Percentiles rank a stretch among this genome's conserved stretches.
phyloP scores from a whole-genome alignment of 2,113 vertebrate genomes.

The Jaculus jaculus region DNA sequence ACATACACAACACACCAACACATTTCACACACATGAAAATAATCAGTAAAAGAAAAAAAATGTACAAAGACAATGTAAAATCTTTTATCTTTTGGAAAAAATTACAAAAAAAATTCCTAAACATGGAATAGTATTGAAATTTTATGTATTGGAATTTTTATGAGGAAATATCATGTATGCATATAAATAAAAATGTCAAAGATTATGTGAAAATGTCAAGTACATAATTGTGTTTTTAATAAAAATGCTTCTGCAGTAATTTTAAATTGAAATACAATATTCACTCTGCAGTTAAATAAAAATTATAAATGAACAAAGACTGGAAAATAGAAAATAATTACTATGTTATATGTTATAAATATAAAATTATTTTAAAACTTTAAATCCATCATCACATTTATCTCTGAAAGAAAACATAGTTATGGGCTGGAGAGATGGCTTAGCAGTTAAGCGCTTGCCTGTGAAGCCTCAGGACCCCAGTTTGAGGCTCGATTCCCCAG shows the following conservation, averaged over 20 bases:
- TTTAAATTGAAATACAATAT: background rate
- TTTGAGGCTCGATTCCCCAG: too few relatives aligned
- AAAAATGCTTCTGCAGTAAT: background rate
- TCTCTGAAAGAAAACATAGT: background rate
- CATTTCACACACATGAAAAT: background rate
- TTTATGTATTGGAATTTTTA: background rate
- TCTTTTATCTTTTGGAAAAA: background rate
- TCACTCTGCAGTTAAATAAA: slow-evolving; percentile 28
- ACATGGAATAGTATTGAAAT: background rate
- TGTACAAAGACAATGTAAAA: background rate
- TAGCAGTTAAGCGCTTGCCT: too few relatives aligned
- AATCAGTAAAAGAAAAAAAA: background rate
- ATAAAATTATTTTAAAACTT: background rate
- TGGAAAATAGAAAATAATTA: background rate
- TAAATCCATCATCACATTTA: background rate
- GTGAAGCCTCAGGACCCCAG: too few relatives aligned
- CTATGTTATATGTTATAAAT: background rate
- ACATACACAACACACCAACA: too few relatives aligned
- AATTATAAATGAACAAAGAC: background rate
- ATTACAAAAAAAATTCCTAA: background rate
- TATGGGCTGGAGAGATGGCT: too few relatives aligned
- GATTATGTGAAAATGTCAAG: background rate
- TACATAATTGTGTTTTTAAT: background rate
- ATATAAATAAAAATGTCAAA: slow-evolving; percentile 36
- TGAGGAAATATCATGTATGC: background rate